A percentile compares a stretch with the other conserved stretches of the same genome.
Conservation (phyloP, 2,797 vertebrate genomes). For the Benthosema pterotum region DNA sequence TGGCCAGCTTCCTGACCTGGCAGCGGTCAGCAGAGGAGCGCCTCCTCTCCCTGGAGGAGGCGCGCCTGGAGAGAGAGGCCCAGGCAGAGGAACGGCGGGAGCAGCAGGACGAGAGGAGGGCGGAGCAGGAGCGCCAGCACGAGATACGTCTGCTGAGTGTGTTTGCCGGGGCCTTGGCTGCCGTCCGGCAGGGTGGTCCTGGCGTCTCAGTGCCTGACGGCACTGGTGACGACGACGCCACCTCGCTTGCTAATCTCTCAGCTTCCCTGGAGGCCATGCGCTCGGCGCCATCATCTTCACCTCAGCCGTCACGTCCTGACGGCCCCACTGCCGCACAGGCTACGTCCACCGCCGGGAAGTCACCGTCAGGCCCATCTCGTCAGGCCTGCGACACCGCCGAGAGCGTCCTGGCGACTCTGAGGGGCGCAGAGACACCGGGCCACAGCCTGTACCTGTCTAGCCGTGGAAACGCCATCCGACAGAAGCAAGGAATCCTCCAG, state of each 20-base stretch:
- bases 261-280: slow-evolving; percentile 44
- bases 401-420: slow-evolving; percentile 5
- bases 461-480: slow-evolving; percentile 78
- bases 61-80: slow-evolving; percentile 79
- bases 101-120: slow-evolving; percentile 82
- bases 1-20: slow-evolving; percentile 80
- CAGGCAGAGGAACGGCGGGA: slow-evolving; percentile 84
- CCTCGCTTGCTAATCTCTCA: slow-evolving; percentile 45
- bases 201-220: neutral
- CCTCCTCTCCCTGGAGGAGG: slow-evolving; percentile 82
- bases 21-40: slow-evolving; percentile 80
- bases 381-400: slow-evolving; percentile 25
- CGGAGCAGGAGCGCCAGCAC: slow-evolving; percentile 83
- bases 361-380: slow-evolving; percentile 24
- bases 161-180: slow-evolving; percentile 79
- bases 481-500: slow-evolving; percentile 84
- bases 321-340: slow-evolving; percentile 13
- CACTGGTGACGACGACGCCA: slow-evolving; percentile 5
- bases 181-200: slow-evolving; percentile 52
- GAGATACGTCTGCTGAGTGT: slow-evolving; percentile 86
- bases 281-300: slow-evolving; percentile 39
- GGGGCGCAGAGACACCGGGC: slow-evolving; percentile 17
- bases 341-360: slow-evolving; percentile 32
- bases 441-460: slow-evolving; percentile 74
- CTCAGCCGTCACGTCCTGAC: slow-evolving; percentile 30